Evolutionary conservation across 2,888 invertebrate species (phyloP), one percentile per base, ranked within the genome.

Genomic region (Abrostola triplasia): DNA sequence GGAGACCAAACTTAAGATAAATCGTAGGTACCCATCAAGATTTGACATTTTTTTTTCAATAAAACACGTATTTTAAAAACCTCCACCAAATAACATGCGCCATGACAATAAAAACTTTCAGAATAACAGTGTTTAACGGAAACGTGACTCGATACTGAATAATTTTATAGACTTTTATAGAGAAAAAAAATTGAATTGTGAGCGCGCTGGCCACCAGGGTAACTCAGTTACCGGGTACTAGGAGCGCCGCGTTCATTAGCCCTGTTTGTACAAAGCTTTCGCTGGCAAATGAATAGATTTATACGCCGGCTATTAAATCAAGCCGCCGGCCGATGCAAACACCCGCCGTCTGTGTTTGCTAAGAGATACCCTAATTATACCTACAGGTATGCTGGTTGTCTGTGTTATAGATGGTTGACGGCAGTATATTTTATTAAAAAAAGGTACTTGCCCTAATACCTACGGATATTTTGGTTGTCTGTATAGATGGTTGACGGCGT

Each of bases 191-290:
- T 84, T 82, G 73, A 77, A 77, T 81, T 82, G 77, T 84, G 76
- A 76, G 69, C 70, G 76, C 78, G 82, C n/a, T n/a, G 73, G 84
- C 89, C 89, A 77, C 90, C 83, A 82, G 74, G 75, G 77, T 91
- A 91, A 92, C 85, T 80, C 65, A 86, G 89, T 92, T 91, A 92
- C 84, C 80, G 69, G 64, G 63, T 64, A 70, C 50, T 56, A 41
- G 59, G 57, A 44, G 36, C 53, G 69, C 67, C 71, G 75, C 88
- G 85, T 91, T 92, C 91, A 92, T 92, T 92, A 92, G 90, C 71
- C 69, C 55, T 90, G 89, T 92, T 92, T 91, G 89, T 84, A 83
- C 82, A 85, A 88, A 84, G 88, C 86, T 86, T 88, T 87, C 80
- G 81, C 82, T 70, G 70, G 72, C 81, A 79, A 85, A 86, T 85